phyloP scores from a whole-genome alignment of 2,113 vertebrate genomes.

The Cyanoramphus novaezelandiae region DNA sequence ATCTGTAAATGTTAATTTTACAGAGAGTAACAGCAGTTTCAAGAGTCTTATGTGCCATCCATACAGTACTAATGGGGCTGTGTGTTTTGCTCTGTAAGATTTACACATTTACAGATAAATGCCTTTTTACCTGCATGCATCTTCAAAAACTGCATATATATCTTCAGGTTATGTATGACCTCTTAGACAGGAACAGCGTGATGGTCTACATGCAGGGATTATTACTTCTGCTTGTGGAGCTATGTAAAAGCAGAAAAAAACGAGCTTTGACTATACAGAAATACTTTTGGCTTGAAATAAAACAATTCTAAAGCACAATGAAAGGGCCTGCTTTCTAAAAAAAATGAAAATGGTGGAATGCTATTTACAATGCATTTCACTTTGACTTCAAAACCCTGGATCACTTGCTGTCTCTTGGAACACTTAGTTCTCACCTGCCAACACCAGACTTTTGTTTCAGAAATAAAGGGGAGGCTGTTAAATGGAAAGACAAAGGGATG shows the following conservation, averaged over 20 bases:
- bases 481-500: neutral
- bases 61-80: neutral
- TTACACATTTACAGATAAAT: neutral
- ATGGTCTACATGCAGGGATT: neutral
- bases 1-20: neutral
- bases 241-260: neutral
- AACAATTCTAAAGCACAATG: neutral
- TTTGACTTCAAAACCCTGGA: neutral
- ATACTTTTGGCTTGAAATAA: neutral
- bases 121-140: neutral
- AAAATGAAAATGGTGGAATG: neutral
- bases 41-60: neutral
- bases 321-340: neutral
- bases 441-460: neutral
- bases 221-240: neutral
- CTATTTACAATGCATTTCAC: neutral
- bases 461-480: neutral
- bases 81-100: neutral
- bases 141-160: neutral
- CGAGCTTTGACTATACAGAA: neutral
- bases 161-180: neutral
- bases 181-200: neutral
- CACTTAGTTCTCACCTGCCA: neutral
- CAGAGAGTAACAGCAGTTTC: neutral
- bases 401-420: neutral